Conservation (phyloP, 2,113 vertebrate genomes). For the Amblyopsis rosae region DNA sequence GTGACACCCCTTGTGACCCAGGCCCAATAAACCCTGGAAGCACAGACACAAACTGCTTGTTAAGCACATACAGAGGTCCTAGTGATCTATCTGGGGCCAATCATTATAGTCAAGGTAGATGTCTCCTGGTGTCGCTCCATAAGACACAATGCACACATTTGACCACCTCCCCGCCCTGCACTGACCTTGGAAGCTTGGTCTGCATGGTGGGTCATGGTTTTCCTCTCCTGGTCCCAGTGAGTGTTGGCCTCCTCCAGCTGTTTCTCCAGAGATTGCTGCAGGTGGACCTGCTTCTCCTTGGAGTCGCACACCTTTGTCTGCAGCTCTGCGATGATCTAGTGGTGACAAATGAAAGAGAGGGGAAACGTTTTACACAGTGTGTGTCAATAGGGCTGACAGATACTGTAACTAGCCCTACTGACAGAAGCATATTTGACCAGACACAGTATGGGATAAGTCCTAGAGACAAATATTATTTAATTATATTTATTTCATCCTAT, state of each 20-base stretch:
- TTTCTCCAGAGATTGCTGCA: slow-evolving; percentile 77
- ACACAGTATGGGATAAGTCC: too few species aligned
- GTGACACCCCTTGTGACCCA: not conserved
- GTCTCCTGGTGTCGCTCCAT: not conserved
- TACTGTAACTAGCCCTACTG: not conserved
- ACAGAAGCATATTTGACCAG: too few species aligned
- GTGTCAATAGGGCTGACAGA: not conserved
- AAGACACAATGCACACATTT: not conserved
- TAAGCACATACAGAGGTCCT: not conserved
- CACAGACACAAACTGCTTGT: not conserved
- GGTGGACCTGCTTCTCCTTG: slow-evolving; percentile 78
- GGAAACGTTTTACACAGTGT: not conserved
- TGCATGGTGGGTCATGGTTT: slow-evolving; percentile 77
- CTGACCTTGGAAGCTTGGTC: slow-evolving; percentile 85
- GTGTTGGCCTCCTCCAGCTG: slow-evolving; percentile 76
- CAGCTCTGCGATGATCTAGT: slow-evolving; percentile 85
- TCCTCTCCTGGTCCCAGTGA: slow-evolving; percentile 84
- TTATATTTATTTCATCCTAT: not conserved
- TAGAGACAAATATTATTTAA: too few species aligned
- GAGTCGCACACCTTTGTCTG: slow-evolving; percentile 78
- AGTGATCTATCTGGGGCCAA: not conserved
- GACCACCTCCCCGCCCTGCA: not conserved
- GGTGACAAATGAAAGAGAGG: slow-evolving; percentile 16
- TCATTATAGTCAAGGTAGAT: not conserved
- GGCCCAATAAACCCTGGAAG: not conserved